phyloP scores from a whole-genome alignment of 2,888 invertebrate genomes.

The Cryptus armator region DNA sequence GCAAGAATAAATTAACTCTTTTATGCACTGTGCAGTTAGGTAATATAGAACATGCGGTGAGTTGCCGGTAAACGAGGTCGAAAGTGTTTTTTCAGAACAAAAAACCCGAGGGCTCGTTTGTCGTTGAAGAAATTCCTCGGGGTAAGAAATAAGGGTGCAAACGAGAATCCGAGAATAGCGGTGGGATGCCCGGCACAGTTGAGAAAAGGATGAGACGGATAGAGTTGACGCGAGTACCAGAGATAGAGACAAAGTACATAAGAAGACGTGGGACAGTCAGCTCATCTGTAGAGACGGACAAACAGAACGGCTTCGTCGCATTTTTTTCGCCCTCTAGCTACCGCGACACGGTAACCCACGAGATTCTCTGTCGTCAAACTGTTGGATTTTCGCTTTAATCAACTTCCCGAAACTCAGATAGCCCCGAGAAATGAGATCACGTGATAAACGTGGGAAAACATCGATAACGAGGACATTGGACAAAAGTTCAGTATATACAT shows the following conservation, averaged over 20 bases:
- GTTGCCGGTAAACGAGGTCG: conserved; percentile 17
- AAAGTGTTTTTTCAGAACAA: conserved; percentile 33
- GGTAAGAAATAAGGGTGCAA: conserved; percentile 31
- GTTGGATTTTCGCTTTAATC: conserved; percentile 58
- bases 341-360: not conserved
- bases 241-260: conserved; percentile 53
- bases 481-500: not conserved
- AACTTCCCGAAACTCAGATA: conserved; percentile 44
- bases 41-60: not conserved
- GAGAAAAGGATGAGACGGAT: conserved; percentile 21
- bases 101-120: conserved; percentile 3
- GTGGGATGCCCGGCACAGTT: conserved; percentile 4
- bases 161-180: not conserved
- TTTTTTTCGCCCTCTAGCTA: conserved; percentile 24
- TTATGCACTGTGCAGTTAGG: not conserved
- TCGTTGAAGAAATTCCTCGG: conserved; percentile 13
- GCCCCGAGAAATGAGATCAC: not conserved
- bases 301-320: conserved; percentile 43
- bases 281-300: conserved; percentile 62
- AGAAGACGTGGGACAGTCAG: conserved; percentile 36
- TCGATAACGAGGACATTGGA: conserved; percentile 15
- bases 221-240: conserved; percentile 17
- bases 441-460: conserved; percentile 29
- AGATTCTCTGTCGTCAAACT: conserved; percentile 20
- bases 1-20: not conserved